Base-by-base conservation (phyloP, 2,888 invertebrate genomes). In the Rotaria sp. region DNA sequence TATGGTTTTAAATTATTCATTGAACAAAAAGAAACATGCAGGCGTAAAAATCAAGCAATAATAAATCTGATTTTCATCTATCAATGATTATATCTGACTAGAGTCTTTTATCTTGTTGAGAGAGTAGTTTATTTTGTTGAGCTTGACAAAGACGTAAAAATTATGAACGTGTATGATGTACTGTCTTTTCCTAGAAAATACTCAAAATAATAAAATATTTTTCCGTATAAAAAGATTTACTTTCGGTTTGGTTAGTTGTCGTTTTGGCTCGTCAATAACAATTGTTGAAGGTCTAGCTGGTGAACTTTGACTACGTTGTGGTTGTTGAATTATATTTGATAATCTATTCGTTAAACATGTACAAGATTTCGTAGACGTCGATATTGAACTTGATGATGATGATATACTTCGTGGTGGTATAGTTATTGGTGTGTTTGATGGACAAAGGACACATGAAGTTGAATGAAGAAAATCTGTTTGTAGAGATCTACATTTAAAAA, bases 81-180 rank as follows among this genome's bases (percentile, higher is more conserved):
- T 18, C 18, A 50, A 13, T 50, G 10, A 41, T n/a, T 26, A 41
- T 80, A 80, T 80, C 75, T 80, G 41, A 80, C 75, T 80, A 80
- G 38, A 13, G 21, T 80, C 26, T 45, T 45, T 80, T 80, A 80
- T 45, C 26, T 24, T 80, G 75, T n/a, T 80, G 75, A 45, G 26
- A 26, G 13, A 38, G 75, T 80, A 26, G 75, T 45, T 80, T 38
- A 24, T 80, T 80, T 80, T 80, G 45, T 80, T 80, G 75, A 45
- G 75, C 75, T 80, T 80, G 75, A 45, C 75, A 45, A 80, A 80
- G 75, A 45, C 75, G 75, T 45, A 80, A 15, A 45, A 41, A 38
- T 41, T 45, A 80, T 13, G 75, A 41, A 45, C 75, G 75, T 2
- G 75, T 80, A 26, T 80, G 75, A 45, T 80, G 41, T 5, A 80